Evolutionary conservation across 1,140 invertebrate genomes (phyloP), one percentile per base, ranked within the genome.

Genomic region (Aphelinus certus): DNA sequence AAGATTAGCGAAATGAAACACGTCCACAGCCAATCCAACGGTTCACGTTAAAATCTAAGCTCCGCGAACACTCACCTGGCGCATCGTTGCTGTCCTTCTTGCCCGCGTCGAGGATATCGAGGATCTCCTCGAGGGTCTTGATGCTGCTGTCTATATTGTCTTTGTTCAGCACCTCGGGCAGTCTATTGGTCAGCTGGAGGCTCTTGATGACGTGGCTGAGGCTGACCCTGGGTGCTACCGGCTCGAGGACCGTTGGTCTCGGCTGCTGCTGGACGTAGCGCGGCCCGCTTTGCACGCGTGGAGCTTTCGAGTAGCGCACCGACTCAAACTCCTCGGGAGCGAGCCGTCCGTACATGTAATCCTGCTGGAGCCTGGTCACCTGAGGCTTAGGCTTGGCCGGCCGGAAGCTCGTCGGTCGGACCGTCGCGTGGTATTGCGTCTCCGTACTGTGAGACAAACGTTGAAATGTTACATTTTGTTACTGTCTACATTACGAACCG

Each of bases 141-240:
- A 95, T 93, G 58, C 93, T 95, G 57, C 92, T 91, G 73, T 93
- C 93, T 47, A 95, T 91, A 79, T 95, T 95, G 71, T 94, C 92
- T 53, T 90, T 89, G 46, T 91, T 94, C 2, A 95, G 87, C 7
- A 90, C 92, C 76, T 94, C 91, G 1, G 94, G 94, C 63, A 95
- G 84, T 51, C 91, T 90, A 84, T 94, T 94, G 73, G 91, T 92
- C 3, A 92, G 85, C 79, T 94, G 93, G 3, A 94, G 86, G 58
- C 92, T 92, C 51, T 89, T 86, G 5, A 86, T 71, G 67, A 89
- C 85, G 49, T 86, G 82, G 48, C 84, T 79, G 7, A 85, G 72
- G 51, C 80, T 81, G 4, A 72, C 63, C 6, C 51, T 61, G 2
- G 42, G 43, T 51, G 61, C 9, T 2, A 46, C 43, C 1, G 57